These are phyloP conservation scores for Heliconius himera DNA, from an alignment of 1,140 invertebrate species.

Conservation along the genomic window DNA sequence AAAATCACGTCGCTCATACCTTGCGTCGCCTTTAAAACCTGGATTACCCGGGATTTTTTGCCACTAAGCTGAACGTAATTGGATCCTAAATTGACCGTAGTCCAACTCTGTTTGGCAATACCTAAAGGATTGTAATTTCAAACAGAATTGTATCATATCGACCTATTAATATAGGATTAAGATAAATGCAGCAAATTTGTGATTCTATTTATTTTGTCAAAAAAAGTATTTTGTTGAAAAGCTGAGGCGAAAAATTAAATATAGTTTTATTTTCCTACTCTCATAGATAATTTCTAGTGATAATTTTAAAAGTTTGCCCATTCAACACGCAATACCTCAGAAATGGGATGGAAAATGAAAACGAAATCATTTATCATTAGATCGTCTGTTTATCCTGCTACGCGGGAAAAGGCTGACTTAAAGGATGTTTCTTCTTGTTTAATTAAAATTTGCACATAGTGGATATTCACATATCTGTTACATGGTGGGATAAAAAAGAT, in stretches of 20 bases:
- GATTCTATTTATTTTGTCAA: not conserved
- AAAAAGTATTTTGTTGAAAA: not conserved
- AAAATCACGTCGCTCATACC: conserved; percentile 11
- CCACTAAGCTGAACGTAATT: conserved; percentile 74
- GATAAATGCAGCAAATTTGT: not conserved
- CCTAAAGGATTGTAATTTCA: conserved; percentile 48
- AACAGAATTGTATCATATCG: conserved; percentile 33
- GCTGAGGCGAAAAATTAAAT: too few relatives aligned
- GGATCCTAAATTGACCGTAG: conserved; percentile 74
- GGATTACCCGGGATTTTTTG: conserved; percentile 73
- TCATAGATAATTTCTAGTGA: too few relatives aligned
- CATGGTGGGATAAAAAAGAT: too few relatives aligned
- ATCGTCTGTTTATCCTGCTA: too few relatives aligned
- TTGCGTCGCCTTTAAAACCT: conserved; percentile 48
- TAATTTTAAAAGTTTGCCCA: too few relatives aligned
- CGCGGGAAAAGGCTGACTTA: too few relatives aligned
- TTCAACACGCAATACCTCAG: too few relatives aligned
- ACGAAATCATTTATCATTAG: too few relatives aligned
- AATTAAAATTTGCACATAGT: too few relatives aligned
- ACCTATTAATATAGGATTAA: conserved; percentile 32
- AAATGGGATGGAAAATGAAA: too few relatives aligned
- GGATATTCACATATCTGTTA: too few relatives aligned
- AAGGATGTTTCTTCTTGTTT: too few relatives aligned
- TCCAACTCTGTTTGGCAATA: conserved; percentile 48
- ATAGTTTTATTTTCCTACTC: not conserved